Conservation (phyloP, 2,888 invertebrate genomes). For the Dorcus parallelipipedus region DNA sequence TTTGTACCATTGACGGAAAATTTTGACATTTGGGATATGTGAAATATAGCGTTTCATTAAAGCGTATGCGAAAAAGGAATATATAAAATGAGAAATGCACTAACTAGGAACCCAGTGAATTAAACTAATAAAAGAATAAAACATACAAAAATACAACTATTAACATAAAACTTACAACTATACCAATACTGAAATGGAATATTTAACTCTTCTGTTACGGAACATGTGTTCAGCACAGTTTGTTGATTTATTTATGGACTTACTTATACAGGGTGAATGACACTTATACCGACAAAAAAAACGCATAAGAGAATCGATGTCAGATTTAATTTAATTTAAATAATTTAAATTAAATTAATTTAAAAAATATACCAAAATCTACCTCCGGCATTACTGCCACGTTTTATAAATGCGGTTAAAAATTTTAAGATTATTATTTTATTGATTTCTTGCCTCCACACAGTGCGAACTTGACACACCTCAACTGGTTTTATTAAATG, state of each 20-base stretch:
- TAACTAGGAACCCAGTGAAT: slow-evolving; percentile 8
- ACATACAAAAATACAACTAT: slow-evolving; percentile 21
- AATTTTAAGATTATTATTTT: no score
- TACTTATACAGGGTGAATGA: neutral
- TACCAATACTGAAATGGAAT: slow-evolving; percentile 32
- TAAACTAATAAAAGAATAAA: slow-evolving; percentile 8
- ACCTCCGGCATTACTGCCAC: no score
- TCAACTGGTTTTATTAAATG: no score
- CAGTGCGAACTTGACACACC: no score
- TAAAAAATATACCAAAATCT: no score
- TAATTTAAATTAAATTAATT: no score
- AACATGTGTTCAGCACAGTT: neutral
- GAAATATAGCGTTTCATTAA: slow-evolving; percentile 2
- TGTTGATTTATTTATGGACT: neutral
- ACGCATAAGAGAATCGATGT: no score
- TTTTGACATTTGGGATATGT: slow-evolving; percentile 1
- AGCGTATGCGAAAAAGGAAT: neutral
- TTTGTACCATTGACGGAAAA: slow-evolving; percentile 4
- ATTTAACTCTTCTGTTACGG: slow-evolving; percentile 3
- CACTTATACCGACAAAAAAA: no score
- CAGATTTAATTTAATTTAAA: no score
- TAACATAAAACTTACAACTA: slow-evolving; percentile 25
- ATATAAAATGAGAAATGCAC: slow-evolving; percentile 8
- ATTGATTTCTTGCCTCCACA: no score
- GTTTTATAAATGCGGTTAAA: no score